phyloP scores from a whole-genome alignment of 2,888 invertebrate genomes.

The Drosophila setosimentum region DNA sequence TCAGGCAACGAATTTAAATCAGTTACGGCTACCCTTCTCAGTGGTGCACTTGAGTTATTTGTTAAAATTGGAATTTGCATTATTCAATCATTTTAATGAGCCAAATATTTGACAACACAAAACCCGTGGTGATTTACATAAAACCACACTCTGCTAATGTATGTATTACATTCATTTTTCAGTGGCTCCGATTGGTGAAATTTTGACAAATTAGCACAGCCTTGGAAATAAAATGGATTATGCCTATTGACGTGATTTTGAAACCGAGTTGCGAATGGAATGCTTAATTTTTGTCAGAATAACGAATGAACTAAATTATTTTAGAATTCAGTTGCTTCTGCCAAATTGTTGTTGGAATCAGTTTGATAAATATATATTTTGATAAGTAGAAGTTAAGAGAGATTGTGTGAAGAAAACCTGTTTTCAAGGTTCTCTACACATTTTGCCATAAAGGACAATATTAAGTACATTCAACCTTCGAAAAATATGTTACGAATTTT shows the following conservation, averaged over 20 bases:
- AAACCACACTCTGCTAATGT: slow-evolving; percentile 35
- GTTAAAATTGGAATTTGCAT: slow-evolving; percentile 32
- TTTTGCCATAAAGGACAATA: background rate
- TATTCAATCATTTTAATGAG: slow-evolving; percentile 79
- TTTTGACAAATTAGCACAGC: slow-evolving; percentile 15
- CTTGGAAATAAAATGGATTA: slow-evolving; percentile 32
- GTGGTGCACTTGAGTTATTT: slow-evolving; percentile 10
- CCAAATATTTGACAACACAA: slow-evolving; percentile 58
- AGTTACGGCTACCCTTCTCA: slow-evolving; percentile 14
- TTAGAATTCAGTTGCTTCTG: background rate
- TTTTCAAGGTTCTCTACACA: background rate
- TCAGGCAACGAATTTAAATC: slow-evolving; percentile 21
- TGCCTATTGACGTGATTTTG: background rate
- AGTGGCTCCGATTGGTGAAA: slow-evolving; percentile 23
- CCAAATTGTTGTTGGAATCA: too few species aligned
- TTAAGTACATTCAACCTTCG: background rate
- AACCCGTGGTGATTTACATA: slow-evolving; percentile 12
- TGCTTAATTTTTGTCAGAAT: background rate
- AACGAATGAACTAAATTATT: background rate
- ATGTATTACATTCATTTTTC: slow-evolving; percentile 57
- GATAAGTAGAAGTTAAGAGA: background rate
- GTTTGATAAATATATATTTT: background rate
- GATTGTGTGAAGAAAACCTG: background rate
- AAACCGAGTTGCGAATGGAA: background rate
- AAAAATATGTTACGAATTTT: background rate